Evolutionary conservation across 2,113 vertebrate species (phyloP).

Genomic region (Taurulus bubalis): DNA sequence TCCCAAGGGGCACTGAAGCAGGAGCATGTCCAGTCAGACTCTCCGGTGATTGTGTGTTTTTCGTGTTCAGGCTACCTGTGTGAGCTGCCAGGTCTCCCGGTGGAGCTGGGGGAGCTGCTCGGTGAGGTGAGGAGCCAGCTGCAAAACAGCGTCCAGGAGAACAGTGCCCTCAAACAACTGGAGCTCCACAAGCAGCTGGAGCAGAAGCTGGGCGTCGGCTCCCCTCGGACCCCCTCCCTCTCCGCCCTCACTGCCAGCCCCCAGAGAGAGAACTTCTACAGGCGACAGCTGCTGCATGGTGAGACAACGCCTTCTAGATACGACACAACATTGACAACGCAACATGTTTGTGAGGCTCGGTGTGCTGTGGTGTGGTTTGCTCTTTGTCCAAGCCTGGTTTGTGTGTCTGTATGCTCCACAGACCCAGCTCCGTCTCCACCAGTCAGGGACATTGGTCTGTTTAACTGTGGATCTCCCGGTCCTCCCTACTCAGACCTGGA

Average conservation of each 20-base stretch:
- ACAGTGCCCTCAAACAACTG: constrained; percentile 82
- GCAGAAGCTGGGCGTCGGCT: constrained; percentile 66
- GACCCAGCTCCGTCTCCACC: constrained; percentile 91
- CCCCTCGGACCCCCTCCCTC: constrained; percentile 72
- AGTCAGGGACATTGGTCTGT: constrained; percentile 89
- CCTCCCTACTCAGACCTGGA: constrained; percentile 72
- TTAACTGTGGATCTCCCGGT: constrained; percentile 79
- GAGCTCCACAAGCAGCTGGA: constrained; percentile 88
- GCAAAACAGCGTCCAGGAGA: constrained; percentile 87
- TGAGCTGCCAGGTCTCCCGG: constrained; percentile 71
- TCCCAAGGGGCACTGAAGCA: background rate
- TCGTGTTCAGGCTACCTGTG: constrained; percentile 65
- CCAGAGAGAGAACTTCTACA: constrained; percentile 74
- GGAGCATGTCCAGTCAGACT: background rate
- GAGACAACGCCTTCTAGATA: background rate
- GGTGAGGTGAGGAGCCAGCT: constrained; percentile 87
- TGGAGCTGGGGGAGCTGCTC: constrained; percentile 85
- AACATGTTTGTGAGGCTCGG: constrained; percentile 5
- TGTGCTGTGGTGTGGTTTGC: constrained; percentile 49
- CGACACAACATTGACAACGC: background rate
- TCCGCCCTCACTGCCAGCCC: constrained; percentile 76
- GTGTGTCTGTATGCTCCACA: constrained; percentile 77
- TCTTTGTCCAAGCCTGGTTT: constrained; percentile 60
- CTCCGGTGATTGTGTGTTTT: background rate
- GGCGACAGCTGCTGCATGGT: constrained; percentile 84